Evolutionary conservation across 2,888 invertebrate genomes (phyloP), one percentile per base, ranked within the genome.

Genomic region (Ophonus ardosiacus): DNA sequence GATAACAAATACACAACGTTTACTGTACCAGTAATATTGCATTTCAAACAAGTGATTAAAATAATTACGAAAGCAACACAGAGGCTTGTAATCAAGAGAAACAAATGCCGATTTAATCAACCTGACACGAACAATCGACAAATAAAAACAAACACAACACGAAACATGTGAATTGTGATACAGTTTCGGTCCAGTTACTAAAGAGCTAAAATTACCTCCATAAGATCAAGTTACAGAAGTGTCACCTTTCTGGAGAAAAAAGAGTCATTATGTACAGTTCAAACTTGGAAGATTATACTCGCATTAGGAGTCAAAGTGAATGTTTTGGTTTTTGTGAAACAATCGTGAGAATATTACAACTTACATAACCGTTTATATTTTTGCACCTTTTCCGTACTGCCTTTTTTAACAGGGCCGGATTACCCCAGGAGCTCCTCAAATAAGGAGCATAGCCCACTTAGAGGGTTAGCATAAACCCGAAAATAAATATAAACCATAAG

Each of bases 11-110:
- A 63, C 63, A 24, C 63, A 18, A 63, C 21, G 18, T 63, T 51
- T 51, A 51, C 43, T 51, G 43, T 51, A 24, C 21, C 0, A 59
- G 1, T 13, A 15, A 18, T 59, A 63, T 63, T 63, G 63, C 5
- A 63, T 63, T 18, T 63, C 63, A 63, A 63, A 63, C 63, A 63
- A 63, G 21, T 63, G 63, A 63, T 63, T 63, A 63, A 63, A 61
- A 63, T 24, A 63, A 63, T 63, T 8, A 13, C 63, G 0, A 24
- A 63, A 63, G 13, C 63, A 63, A 63, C 24, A 61, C 59, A 17
- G 17, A 18, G 59, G 17, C 63, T 63, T 63, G 63, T 63, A 63
- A 63, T 63, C 24, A 21, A 21, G 18, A 63, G 24, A 63, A 63
- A 63, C 18, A 63, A 63, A 63, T 63, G 18, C 63, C 21, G 18